Evolutionary conservation across 2,113 vertebrate species (phyloP).

Genomic region (human): GRCh38 chr6:26282001-26282500

Average conservation of each 20-base stretch:
- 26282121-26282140: neutral
- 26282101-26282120: neutral
- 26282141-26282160: neutral
- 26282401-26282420: neutral
- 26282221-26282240: neutral
- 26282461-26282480: neutral
- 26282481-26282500: neutral
- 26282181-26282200: neutral
- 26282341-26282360: neutral
- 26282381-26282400: neutral
- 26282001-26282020: neutral
- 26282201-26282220: neutral
- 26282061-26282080: neutral
- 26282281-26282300: neutral
- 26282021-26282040: neutral
- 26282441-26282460: neutral
- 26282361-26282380: neutral
- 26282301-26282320: neutral
- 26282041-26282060: neutral
- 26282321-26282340: neutral
- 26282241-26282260: neutral
- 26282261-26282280: neutral
- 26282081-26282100: neutral
- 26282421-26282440: neutral
- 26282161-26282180: neutral